phyloP scores from a whole-genome alignment of 2,888 invertebrate genomes.

The Melangyna quadrimaculata region DNA sequence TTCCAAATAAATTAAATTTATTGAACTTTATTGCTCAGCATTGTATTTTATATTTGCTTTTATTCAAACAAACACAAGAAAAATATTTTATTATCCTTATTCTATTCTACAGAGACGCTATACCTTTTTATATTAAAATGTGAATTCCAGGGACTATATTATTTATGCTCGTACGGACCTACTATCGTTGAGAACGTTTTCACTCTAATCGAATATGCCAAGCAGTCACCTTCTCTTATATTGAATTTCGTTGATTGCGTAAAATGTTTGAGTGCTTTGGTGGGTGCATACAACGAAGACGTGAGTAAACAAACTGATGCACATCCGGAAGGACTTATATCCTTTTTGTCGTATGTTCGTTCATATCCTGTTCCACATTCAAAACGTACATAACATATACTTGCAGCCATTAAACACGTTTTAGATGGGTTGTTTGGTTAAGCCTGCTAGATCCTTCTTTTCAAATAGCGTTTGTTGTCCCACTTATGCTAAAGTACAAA shows the following conservation, averaged over 20 bases:
- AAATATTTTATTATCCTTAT: not conserved
- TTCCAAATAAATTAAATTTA: not conserved
- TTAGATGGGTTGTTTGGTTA: slow-evolving; percentile 9
- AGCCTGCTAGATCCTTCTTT: not conserved
- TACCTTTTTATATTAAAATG: not conserved
- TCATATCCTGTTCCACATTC: not conserved
- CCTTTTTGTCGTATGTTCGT: not conserved
- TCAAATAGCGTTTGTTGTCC: not conserved
- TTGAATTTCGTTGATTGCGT: not conserved
- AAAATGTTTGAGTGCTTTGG: not conserved
- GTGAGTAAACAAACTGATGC: not conserved
- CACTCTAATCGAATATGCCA: slow-evolving; percentile 34
- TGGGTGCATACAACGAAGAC: not conserved
- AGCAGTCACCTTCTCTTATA: slow-evolving; percentile 1
- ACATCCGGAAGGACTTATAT: not conserved
- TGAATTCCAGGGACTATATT: not conserved
- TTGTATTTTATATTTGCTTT: not conserved
- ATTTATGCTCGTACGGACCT: not conserved
- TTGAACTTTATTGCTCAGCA: not conserved
- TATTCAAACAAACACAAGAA: not conserved
- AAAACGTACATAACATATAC: not conserved
- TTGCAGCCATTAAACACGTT: slow-evolving; percentile 11
- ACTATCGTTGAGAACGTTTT: slow-evolving; percentile 34
- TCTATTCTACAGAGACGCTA: not conserved
- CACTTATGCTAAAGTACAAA: not conserved